Evolutionary conservation across 1,140 invertebrate genomes (phyloP).

Genomic region (Pseudomyrmex gracilis): DNA sequence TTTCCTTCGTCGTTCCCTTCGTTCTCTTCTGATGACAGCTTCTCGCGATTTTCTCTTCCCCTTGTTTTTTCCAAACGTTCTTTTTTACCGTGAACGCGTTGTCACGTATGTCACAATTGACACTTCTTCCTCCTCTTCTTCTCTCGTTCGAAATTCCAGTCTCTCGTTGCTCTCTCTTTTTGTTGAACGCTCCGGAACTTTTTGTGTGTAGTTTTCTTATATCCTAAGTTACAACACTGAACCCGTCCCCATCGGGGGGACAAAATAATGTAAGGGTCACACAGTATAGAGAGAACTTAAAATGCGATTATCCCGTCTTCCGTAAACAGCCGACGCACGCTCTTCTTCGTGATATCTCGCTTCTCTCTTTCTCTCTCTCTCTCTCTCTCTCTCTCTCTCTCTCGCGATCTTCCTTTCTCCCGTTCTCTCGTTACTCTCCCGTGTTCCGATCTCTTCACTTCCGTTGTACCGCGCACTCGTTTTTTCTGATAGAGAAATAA

Average conservation of each 20-base stretch:
- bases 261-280: constrained; percentile 83
- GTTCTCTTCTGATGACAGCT: constrained; percentile 15
- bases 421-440: constrained; percentile 11
- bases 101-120: background rate
- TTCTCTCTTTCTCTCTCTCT: background rate
- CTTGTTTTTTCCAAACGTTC: constrained; percentile 25
- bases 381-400: constrained; percentile 8
- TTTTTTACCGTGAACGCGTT: background rate
- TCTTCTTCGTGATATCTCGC: constrained; percentile 56
- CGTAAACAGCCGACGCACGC: constrained; percentile 57
- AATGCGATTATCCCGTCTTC: constrained; percentile 69
- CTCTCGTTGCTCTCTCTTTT: constrained; percentile 38
- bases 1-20: constrained; percentile 28
- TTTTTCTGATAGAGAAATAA: constrained; percentile 31
- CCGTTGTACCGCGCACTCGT: constrained; percentile 34
- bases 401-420: background rate
- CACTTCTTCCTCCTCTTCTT: constrained; percentile 21
- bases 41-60: constrained; percentile 18
- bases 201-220: constrained; percentile 76
- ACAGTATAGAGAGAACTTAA: constrained; percentile 77
- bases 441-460: constrained; percentile 38
- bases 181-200: constrained; percentile 75
- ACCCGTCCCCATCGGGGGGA: constrained; percentile 81
- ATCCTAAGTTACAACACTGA: constrained; percentile 84
- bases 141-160: constrained; percentile 48